phyloP scores from a whole-genome alignment of 2,888 invertebrate genomes.

The Yponomeuta cagnagella region DNA sequence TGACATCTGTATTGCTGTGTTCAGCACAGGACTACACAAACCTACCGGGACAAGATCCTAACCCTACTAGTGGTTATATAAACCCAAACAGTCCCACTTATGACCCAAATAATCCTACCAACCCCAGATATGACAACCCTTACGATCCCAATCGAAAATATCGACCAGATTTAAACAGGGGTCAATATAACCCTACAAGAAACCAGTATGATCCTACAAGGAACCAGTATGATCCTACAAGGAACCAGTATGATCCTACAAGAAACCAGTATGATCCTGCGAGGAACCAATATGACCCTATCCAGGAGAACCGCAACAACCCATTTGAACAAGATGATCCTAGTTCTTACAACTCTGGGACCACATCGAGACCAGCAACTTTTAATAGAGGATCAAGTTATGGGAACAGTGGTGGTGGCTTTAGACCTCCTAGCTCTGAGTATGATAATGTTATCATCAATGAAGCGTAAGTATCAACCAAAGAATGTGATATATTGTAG shows the following conservation, averaged over 20 bases:
- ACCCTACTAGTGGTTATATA: conserved; percentile 52
- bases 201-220: conserved; percentile 29
- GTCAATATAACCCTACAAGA: conserved; percentile 23
- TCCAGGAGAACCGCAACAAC: conserved; percentile 1
- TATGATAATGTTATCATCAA: conserved; percentile 70
- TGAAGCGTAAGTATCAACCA: conserved; percentile 66
- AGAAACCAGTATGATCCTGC: conserved; percentile 20
- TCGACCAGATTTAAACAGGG: conserved; percentile 23
- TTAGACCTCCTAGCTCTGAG: conserved; percentile 47
- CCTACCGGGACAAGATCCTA: conserved; percentile 20
- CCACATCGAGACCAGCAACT: conserved; percentile 37
- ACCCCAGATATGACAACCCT: conserved; percentile 43
- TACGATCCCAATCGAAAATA: conserved; percentile 23
- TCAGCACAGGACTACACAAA: conserved; percentile 49
- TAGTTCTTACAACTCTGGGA: conserved; percentile 41
- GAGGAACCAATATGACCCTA: conserved; percentile 21
- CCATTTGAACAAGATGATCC: conserved; percentile 28
- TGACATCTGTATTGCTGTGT: conserved; percentile 40
- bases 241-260: conserved; percentile 19
- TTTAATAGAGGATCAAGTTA: conserved; percentile 43
- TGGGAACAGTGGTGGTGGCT: conserved; percentile 40
- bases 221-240: conserved; percentile 19
- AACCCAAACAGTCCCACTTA: conserved; percentile 25
- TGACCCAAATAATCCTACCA: conserved; percentile 31
- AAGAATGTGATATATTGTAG: too few relatives aligned